phyloP scores from a whole-genome alignment of 2,797 vertebrate species.

The Microhierax caerulescens region DNA sequence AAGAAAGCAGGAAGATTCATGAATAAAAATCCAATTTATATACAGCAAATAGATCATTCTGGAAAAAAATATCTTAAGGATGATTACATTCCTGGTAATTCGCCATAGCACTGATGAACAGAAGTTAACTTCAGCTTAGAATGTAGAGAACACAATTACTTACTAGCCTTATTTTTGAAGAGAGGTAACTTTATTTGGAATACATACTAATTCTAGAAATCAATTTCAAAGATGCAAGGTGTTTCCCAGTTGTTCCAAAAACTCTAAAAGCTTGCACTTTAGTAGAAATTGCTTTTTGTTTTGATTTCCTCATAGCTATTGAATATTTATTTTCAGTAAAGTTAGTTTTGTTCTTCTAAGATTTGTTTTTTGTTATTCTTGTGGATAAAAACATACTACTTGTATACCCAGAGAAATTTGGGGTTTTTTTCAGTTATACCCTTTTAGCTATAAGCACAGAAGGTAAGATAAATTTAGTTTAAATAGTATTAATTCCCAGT shows the following conservation, averaged over 20 bases:
- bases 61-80: not conserved
- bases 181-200: not conserved
- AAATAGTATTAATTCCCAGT: not conserved
- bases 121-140: not conserved
- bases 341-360: not conserved
- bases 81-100: not conserved
- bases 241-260: not conserved
- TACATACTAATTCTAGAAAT: not conserved
- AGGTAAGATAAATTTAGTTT: not conserved
- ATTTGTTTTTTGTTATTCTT: not conserved
- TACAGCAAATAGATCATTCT: not conserved
- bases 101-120: not conserved
- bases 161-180: not conserved
- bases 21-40: not conserved
- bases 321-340: not conserved
- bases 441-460: not conserved
- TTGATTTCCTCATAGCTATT: accelerated
- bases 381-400: not conserved
- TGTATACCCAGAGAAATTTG: not conserved
- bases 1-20: not conserved
- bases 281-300: not conserved
- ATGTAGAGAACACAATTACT: not conserved
- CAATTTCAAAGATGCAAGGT: not conserved
- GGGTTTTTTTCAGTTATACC: not conserved
- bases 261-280: not conserved